phyloP scores from a whole-genome alignment of 2,797 vertebrate genomes.

The Simalia tracyae region DNA sequence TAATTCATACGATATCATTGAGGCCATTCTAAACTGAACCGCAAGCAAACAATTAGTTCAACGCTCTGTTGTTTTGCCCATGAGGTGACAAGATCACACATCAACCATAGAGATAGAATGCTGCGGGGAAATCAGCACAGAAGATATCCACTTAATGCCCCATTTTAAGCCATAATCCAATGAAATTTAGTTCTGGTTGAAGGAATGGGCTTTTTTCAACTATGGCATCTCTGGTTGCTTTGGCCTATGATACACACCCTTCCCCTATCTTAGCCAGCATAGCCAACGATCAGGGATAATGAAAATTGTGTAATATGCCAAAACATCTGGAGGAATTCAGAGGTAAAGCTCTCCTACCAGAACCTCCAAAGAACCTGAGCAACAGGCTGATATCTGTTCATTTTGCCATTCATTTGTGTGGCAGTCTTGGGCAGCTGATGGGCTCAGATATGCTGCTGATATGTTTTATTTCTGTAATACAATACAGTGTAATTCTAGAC shows the following conservation, averaged over 20 bases:
- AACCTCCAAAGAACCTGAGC: no score
- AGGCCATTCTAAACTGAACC: background rate
- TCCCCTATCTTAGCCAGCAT: background rate
- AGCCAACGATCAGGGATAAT: background rate
- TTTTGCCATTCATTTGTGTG: no score
- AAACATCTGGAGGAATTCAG: background rate
- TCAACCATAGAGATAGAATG: background rate
- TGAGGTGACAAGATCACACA: background rate
- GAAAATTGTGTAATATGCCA: background rate
- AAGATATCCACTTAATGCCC: background rate
- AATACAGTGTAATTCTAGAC: no score
- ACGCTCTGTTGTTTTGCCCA: background rate
- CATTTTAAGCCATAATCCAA: background rate
- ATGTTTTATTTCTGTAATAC: no score
- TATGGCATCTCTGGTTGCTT: background rate
- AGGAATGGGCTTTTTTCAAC: background rate
- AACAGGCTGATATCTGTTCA: no score
- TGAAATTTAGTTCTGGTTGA: background rate
- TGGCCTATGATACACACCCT: background rate
- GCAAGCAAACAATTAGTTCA: background rate
- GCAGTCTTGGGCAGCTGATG: no score
- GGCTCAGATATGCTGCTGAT: no score
- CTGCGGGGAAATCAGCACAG: background rate
- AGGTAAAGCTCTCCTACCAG: no score
- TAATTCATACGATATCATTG: background rate